Evolutionary conservation across 2,113 vertebrate genomes (phyloP), one percentile per base, ranked within the genome.

Genomic region (Panthera uncia): DNA sequence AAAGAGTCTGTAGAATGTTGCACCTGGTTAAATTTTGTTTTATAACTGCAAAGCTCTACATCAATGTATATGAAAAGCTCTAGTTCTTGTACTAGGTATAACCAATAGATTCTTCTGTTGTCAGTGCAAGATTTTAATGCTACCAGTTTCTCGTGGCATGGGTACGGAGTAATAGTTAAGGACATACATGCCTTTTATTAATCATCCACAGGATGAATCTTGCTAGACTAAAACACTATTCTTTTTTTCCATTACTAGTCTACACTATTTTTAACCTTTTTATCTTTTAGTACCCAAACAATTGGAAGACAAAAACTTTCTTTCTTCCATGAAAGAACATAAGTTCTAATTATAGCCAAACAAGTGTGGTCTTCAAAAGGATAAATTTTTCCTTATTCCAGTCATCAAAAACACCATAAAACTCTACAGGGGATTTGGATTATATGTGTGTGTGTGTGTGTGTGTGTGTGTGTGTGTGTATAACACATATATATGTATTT

Each of bases 381-480:
- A 4, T 7, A 74, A 83, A 3, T 65, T 5, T 2, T 31, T 63
- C 11, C 14, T 97, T 86, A 23, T 76, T 29, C 21, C 23, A 91
- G 18, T 27, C 69, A 57, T 86, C 81, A 97, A 55, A 76, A 97
- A 65, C 8, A 94, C 14, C 55, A 82, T 33, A 65, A 87, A 81
- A 73, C 3, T 3, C 31, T 48, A 1, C 1, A 33, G 13, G n/a
- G 2, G 11, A 38, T 5, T 29, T 11, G 4, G 4, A 8, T 9
- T 52, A 18, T 14, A 52, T 57, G 19, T 57, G 18, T 57, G 57
- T 61, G 57, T 25, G 57, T 61, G 21, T 57, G 55, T 57, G 55
- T 57, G 55, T 57, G 55, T 55, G 18, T 19, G 19, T 61, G 57
- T 61, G 8, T 21, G 1, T 61, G 21, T 61, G 21, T 61, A 1